phyloP scores from a whole-genome alignment of 1,140 invertebrate genomes.

The Zaprionus nigranus region DNA sequence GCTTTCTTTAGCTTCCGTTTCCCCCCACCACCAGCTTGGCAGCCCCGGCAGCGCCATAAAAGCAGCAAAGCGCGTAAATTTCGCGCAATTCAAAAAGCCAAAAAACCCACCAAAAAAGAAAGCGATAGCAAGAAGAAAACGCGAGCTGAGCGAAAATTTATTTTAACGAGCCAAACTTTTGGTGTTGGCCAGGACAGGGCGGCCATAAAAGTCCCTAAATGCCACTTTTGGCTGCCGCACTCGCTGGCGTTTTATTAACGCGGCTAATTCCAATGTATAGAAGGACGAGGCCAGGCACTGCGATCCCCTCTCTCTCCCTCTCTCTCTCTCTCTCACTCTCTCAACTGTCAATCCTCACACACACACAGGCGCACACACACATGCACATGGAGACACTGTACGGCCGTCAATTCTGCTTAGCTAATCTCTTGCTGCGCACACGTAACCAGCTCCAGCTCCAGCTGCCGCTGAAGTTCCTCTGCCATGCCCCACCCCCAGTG shows the following conservation, averaged over 20 bases:
- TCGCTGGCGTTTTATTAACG: slow-evolving; percentile 74
- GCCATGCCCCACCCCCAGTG: neutral
- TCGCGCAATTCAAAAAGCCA: slow-evolving; percentile 33
- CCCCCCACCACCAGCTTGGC: neutral
- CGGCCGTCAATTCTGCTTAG: slow-evolving; percentile 76
- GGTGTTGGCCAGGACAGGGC: slow-evolving; percentile 45
- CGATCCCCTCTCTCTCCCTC: slow-evolving; percentile 3
- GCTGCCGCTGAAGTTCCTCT: slow-evolving; percentile 13
- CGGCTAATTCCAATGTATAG: slow-evolving; percentile 65
- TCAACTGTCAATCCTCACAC: slow-evolving; percentile 32
- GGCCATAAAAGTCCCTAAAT: slow-evolving; percentile 67
- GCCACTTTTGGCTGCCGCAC: slow-evolving; percentile 68
- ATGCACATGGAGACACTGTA: slow-evolving; percentile 8
- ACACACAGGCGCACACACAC: neutral
- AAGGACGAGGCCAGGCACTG: slow-evolving; percentile 13
- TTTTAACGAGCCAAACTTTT: slow-evolving; percentile 78
- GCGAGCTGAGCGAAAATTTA: slow-evolving; percentile 60
- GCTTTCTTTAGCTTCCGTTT: neutral
- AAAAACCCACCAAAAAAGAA: too few relatives aligned
- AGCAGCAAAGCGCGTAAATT: slow-evolving; percentile 44
- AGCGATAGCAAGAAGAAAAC: slow-evolving; percentile 15
- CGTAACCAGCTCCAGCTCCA: slow-evolving; percentile 52
- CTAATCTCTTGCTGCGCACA: slow-evolving; percentile 71
- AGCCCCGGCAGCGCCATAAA: slow-evolving; percentile 27
- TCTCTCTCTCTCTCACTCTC: neutral